Evolutionary conservation across 2,888 invertebrate genomes (phyloP).

Genomic region (Megamerina dolium): DNA sequence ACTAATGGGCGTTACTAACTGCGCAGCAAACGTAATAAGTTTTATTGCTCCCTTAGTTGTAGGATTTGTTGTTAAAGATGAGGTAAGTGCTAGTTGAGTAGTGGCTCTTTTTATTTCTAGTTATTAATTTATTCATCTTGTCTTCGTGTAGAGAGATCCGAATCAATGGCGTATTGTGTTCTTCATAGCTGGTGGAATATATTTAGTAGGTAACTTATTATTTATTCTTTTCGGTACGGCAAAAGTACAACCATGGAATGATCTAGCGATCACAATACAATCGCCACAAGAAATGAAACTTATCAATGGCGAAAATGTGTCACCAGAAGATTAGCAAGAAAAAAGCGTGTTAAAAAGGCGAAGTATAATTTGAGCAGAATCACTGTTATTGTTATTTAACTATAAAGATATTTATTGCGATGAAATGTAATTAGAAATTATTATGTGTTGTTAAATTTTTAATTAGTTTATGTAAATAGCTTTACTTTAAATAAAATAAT

Average conservation of each 20-base stretch:
- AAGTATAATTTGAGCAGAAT: too few species aligned
- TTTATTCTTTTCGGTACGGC: constrained; percentile 53
- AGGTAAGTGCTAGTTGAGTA: constrained; percentile 52
- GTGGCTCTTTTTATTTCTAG: neutral
- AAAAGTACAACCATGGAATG: constrained; percentile 55
- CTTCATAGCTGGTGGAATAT: constrained; percentile 51
- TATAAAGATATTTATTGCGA: too few species aligned
- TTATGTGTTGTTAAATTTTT: too few species aligned
- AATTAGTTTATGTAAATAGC: too few species aligned
- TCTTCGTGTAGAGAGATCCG: constrained; percentile 54
- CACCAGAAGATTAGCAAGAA: too few species aligned
- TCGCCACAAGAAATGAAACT: constrained; percentile 17
- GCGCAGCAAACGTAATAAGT: constrained; percentile 68
- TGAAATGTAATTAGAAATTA: too few species aligned
- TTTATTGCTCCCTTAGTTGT: constrained; percentile 72
- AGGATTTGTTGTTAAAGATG: constrained; percentile 62
- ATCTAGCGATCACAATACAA: constrained; percentile 45
- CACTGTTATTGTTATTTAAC: too few species aligned
- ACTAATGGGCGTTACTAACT: constrained; percentile 77
- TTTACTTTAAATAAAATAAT: too few species aligned
- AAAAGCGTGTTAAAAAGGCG: too few species aligned
- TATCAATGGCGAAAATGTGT: constrained; percentile 6
- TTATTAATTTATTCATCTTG: neutral
- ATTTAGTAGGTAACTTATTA: constrained; percentile 51
- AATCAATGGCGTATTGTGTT: constrained; percentile 56